Evolutionary conservation across 2,797 vertebrate genomes (phyloP), one percentile per base, ranked within the genome.

Genomic region (Darevskia nairensis): DNA sequence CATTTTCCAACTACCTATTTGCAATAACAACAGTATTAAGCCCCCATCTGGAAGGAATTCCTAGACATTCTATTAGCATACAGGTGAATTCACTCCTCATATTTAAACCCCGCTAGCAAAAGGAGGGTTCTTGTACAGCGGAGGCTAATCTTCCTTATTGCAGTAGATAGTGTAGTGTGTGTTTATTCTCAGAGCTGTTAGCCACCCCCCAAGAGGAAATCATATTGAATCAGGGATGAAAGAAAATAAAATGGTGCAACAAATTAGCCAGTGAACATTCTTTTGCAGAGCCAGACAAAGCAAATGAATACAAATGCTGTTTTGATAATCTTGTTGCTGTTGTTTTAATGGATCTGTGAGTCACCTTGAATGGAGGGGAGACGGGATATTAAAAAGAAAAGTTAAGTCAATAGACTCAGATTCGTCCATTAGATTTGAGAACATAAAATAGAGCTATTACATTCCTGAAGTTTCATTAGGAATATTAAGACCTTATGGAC

Each of bases 141-240:
- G 55, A 9, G n/a, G 21, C 44, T 72, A 13, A 13, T 25, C 68
- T 46, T 79, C 59, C 59, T 76, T 64, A 41, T n/a, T 55, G n/a
- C 13, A 19, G 39, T 50, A 79, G 29, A 46, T 46, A 25, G 55
- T 15, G 29, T 19, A 35, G 41, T 10, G 27, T 32, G 15, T 21
- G n/a, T 69, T 79, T 27, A 35, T 86, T 86, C 44, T 27, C 44
- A 80, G 39, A 80, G n/a, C 44, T 29, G 8, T 86, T 86, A 59
- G 23, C 25, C 39, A 68, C 69, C 29, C 32, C 66, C 21, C 75
- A 27, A 80, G 71, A 59, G 66, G 76, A 79, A 71, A 71, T 78
- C 39, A 55, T 55, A 69, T 35, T 71, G 77, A 55, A 69, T 32
- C 29, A 71, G 19, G 69, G 61, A 78, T 32, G 80, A 68, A 82